Base-by-base conservation (phyloP, 2,888 invertebrate species). In the Eueremaeus valkanovi region DNA sequence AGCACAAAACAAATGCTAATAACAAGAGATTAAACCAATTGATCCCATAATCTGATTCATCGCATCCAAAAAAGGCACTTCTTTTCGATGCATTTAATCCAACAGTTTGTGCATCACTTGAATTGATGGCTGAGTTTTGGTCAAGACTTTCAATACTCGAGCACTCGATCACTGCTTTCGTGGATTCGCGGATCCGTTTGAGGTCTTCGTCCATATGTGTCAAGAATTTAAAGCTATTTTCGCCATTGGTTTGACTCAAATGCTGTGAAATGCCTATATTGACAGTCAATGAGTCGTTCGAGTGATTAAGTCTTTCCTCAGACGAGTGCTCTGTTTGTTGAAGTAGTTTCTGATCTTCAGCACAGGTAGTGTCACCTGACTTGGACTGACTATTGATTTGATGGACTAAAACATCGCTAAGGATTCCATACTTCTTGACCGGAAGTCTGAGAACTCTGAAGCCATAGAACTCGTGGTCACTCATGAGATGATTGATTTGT, bases 381-480 rank as follows among this genome's bases (percentile, higher is more conserved):
- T 36, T 18, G 18, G 33, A 33, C 2, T 72, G 42, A 21, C 55
- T 49, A 27, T 75, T 68, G 21, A 75, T 36, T 68, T 75, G 75
- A 51, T 75, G 75, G 16, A 73, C 27, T 21, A 79, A 63, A 16
- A 78, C 75, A 73, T 79, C 79, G 11, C 76, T 77, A 11, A 79
- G 61, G 11, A 79, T 45, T 18, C 79, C 76, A 61, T 77, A 75
- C 75, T 78, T 78, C 24, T 76, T 78, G 3, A 78, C 78, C n/a
- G 79, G 79, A 73, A 79, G 79, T 72, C 70, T 76, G 9, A 79
- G n/a, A n/a, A 73, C 21, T 31, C 73, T 75, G 18, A 78, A 33
- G 0, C 68, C 78, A 73, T 76, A 78, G 33, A 80, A 79, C 13
- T 79, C 79, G 75, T 79, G 78, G 42, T 76, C 77, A 31, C 74